These are phyloP conservation scores for Drosophila arawakana DNA, from an alignment of 1,140 invertebrate species.

Conservation along the genomic window DNA sequence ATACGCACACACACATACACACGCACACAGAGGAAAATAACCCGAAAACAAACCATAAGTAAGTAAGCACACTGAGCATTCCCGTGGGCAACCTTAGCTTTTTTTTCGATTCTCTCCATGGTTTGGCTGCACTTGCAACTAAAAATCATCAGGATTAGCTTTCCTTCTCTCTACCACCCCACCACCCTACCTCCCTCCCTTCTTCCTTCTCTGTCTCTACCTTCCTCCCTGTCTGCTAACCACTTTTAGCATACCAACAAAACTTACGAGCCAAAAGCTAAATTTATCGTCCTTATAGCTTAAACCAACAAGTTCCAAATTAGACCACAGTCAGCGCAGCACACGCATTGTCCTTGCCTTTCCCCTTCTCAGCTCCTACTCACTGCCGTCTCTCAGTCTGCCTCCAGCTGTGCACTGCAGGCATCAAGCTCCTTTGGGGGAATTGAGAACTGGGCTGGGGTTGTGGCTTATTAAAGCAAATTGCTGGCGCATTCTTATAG, in stretches of 20 bases:
- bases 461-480: conserved; percentile 39
- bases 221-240: neutral
- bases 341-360: conserved; percentile 4
- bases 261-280: conserved; percentile 38
- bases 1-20: conserved; percentile 6
- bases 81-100: conserved; percentile 22
- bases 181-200: neutral
- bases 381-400: conserved; percentile 35
- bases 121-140: conserved; percentile 24
- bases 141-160: neutral
- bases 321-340: conserved; percentile 33
- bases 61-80: conserved; percentile 24
- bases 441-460: neutral
- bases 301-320: conserved; percentile 50
- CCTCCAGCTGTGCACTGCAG: conserved; percentile 37
- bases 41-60: conserved; percentile 35
- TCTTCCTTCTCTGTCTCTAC: neutral
- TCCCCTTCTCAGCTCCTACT: neutral
- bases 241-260: conserved; percentile 30
- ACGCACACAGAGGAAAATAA: neutral
- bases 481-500: conserved; percentile 4
- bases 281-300: conserved; percentile 52
- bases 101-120: neutral
- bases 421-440: neutral
- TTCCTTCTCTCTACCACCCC: neutral